These are phyloP conservation scores for Pedionomus torquatus DNA, from an alignment of 2,113 vertebrate species.

Conservation along the genomic window DNA sequence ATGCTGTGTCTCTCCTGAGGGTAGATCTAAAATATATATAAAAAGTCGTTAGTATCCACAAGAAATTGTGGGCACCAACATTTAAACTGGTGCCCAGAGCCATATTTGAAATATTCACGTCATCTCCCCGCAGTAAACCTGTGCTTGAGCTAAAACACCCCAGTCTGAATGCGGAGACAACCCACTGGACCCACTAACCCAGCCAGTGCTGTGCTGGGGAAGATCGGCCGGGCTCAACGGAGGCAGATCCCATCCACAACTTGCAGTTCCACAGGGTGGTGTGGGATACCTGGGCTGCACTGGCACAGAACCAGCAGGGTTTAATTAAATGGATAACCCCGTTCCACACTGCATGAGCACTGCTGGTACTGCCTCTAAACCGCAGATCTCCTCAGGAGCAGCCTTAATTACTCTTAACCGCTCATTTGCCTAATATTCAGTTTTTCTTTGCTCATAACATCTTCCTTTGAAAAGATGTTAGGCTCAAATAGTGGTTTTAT, in stretches of 20 bases:
- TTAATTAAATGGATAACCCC: not conserved
- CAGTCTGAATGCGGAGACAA: not conserved
- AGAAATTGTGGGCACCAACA: not conserved
- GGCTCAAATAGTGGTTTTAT: not conserved
- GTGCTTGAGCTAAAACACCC: not conserved
- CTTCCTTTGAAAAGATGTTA: not conserved
- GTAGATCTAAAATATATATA: slow-evolving; percentile 75
- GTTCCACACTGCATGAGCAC: not conserved
- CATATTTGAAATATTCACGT: not conserved
- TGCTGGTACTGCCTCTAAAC: not conserved
- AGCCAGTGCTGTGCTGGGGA: not conserved
- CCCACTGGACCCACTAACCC: not conserved
- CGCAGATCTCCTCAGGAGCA: not conserved
- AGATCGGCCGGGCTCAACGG: not conserved
- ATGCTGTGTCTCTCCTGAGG: slow-evolving; percentile 88
- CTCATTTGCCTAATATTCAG: not conserved
- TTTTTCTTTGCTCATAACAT: not conserved
- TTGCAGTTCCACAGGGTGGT: not conserved
- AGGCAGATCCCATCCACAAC: not conserved
- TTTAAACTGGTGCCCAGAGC: not conserved
- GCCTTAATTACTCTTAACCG: not conserved
- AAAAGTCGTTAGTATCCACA: not conserved
- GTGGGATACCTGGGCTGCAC: not conserved
- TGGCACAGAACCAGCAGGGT: not conserved
- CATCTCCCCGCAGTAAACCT: not conserved